Evolutionary conservation across 2,888 invertebrate species (phyloP).

Genomic region (Caradrina clavipalpis): DNA sequence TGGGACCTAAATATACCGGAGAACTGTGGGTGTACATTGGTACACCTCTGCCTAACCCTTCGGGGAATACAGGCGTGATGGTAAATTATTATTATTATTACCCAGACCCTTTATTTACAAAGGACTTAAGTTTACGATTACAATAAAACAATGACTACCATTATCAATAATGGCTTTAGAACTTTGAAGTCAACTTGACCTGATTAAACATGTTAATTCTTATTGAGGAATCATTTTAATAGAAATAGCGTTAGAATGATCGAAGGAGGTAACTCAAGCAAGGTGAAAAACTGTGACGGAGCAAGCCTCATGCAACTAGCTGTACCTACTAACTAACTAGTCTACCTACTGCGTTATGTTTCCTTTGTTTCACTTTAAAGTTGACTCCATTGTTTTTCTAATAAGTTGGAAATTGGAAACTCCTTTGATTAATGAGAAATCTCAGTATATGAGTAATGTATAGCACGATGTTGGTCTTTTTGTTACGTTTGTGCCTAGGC

Average conservation of each 20-base stretch:
- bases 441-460: constrained; percentile 22
- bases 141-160: constrained; percentile 19
- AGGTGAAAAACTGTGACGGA: constrained; percentile 27
- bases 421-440: constrained; percentile 41
- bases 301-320: constrained; percentile 23
- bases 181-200: constrained; percentile 19
- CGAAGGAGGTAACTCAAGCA: constrained; percentile 24
- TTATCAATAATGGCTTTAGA: constrained; percentile 22
- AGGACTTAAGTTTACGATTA: constrained; percentile 24
- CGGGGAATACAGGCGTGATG: no score
- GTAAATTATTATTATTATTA: no score
- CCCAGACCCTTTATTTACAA: background rate
- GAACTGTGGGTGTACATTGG: no score
- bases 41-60: no score
- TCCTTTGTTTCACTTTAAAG: constrained; percentile 42
- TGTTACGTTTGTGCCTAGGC: constrained; percentile 4
- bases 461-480: constrained; percentile 14
- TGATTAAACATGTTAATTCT: constrained; percentile 13
- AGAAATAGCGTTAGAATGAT: constrained; percentile 7
- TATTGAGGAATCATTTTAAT: constrained; percentile 13
- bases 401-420: constrained; percentile 41
- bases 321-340: background rate
- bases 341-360: constrained; percentile 7
- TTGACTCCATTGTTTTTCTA: constrained; percentile 44
- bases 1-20: no score